A percentile compares a stretch with the other conserved stretches of the same genome.
These are phyloP conservation scores for Ceyx margarethae DNA, from an alignment of 2,113 vertebrate genomes.

Conservation along the genomic window DNA sequence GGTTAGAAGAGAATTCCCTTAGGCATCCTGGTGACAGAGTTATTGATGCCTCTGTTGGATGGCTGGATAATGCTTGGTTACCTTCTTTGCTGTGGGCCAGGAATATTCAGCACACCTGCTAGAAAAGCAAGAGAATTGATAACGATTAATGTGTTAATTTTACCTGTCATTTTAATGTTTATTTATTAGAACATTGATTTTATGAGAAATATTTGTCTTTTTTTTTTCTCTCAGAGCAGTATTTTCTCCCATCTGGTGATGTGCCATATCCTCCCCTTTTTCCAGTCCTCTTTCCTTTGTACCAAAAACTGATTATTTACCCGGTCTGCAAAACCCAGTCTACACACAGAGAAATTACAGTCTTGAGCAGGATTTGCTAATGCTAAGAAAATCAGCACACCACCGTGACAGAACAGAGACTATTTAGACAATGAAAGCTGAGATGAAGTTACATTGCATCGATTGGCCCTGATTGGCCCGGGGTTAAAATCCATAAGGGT, in stretches of 20 bases:
- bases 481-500: no score
- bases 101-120: not conserved
- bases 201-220: not conserved
- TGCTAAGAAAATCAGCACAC: no score
- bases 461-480: no score
- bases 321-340: no score
- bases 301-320: no score
- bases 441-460: no score
- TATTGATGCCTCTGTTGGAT: not conserved
- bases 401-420: no score
- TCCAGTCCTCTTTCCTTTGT: not conserved
- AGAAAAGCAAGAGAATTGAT: not conserved
- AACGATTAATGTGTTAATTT: not conserved
- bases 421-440: no score
- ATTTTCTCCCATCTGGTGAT: not conserved
- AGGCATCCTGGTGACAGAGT: not conserved
- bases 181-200: not conserved
- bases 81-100: not conserved
- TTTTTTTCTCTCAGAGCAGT: not conserved
- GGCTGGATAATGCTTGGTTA: not conserved
- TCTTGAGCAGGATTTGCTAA: no score
- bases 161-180: not conserved
- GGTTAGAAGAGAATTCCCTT: constrained; percentile 14
- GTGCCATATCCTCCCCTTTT: not conserved
- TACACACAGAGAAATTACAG: no score